Base-by-base conservation (phyloP, 2,797 vertebrate species). In the Poecilia picta region DNA sequence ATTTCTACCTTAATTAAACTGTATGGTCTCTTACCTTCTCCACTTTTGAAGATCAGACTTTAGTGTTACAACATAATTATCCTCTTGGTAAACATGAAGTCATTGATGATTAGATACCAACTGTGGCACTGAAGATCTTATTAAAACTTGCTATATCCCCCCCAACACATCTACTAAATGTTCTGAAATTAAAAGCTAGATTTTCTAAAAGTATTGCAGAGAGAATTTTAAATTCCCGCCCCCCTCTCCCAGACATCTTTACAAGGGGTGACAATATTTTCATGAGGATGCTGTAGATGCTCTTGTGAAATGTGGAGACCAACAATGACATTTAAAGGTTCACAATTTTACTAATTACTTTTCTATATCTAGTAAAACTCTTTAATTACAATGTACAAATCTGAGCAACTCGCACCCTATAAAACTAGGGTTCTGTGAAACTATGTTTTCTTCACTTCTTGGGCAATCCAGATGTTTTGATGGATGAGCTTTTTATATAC, bases 361-460 rank as follows among this genome's bases (percentile, higher is more conserved):
- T 80, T 84, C 85, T 87, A 85, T 80, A 81, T 85, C 70, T 47
- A 78, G 46, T 74, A 81, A 72, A 83, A 85, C n/a, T 66, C 73
- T 77, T 77, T 74, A 82, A 84, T 77, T 53, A 53, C 51, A 72
- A 43, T 49, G 77, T 83, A 87, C 66, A 90, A 74, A 84, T 86
- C 53, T 78, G 66, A 76, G 81, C 41, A 72, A 76, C 53, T 80
- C 78, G 57, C 28, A 81, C 93, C 94, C 94, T 95, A 94, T 94
- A 95, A 93, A 96, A 95, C 94, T 94, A 95, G 94, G 92, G 93
- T 72, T 73, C 25, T 70, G 78, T 64, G 39, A 78, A 84, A 79
- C 86, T 18, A 80, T 87, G 83, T 82, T 71, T 74, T 46, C 81
- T 71, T 81, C 70, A 78, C 64, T 79, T 74, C 16, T 74, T 55